A percentile compares a stretch with the other conserved stretches of the same genome.
Conservation (phyloP, 2,888 invertebrate species). For the Microchrysa polita region DNA sequence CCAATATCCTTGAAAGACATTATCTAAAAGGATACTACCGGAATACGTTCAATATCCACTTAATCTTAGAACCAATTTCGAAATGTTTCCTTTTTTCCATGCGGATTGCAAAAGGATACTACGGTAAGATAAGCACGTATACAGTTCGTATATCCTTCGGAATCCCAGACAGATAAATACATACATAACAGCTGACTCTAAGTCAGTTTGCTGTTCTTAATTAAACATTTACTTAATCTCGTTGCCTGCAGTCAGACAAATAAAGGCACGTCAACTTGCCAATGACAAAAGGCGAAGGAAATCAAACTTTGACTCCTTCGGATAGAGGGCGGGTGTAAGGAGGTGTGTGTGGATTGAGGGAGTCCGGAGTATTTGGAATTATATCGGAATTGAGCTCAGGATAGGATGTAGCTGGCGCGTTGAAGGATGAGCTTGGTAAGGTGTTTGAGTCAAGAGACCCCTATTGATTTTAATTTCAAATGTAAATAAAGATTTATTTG, state of each 20-base stretch:
- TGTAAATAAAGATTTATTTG: constrained; percentile 44
- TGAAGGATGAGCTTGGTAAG: not conserved
- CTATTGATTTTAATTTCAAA: constrained; percentile 48
- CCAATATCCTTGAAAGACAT: constrained; percentile 36
- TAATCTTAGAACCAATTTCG: constrained; percentile 25
- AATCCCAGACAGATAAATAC: constrained; percentile 13
- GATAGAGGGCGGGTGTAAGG: not conserved
- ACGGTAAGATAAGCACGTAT: constrained; percentile 38
- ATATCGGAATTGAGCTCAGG: not conserved
- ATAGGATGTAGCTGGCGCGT: not conserved
- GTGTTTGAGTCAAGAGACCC: constrained; percentile 18
- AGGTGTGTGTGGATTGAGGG: not conserved
- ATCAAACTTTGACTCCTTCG: constrained; percentile 2
- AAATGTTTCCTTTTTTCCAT: constrained; percentile 20
- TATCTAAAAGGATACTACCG: constrained; percentile 12
- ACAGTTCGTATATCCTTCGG: constrained; percentile 15
- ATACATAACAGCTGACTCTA: no score
- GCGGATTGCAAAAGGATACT: constrained; percentile 1
- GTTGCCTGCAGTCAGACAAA: constrained; percentile 35
- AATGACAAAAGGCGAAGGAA: constrained; percentile 24
- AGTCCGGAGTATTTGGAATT: not conserved
- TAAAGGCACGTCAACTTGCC: not conserved
- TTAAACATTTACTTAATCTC: constrained; percentile 44
- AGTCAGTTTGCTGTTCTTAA: constrained; percentile 12
- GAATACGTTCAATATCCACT: constrained; percentile 22